These are phyloP conservation scores for Samia ricini DNA, from an alignment of 1,140 invertebrate genomes.

Conservation along the genomic window DNA sequence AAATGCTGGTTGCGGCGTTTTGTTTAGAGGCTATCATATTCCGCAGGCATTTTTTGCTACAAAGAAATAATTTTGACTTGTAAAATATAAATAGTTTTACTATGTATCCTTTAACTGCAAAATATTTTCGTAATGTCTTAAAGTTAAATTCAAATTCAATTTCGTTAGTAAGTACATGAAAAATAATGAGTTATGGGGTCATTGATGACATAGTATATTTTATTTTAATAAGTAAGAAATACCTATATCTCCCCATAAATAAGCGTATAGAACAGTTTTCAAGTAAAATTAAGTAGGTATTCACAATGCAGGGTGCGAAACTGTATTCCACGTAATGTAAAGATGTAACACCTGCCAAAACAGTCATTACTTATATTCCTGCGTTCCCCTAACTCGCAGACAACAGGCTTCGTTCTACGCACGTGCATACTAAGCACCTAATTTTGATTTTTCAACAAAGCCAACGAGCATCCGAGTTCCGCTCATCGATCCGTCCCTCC, in stretches of 20 bases:
- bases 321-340: background rate
- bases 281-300: too few species aligned
- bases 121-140: background rate
- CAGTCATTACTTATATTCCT: slow-evolving; percentile 22
- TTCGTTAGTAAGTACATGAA: too few species aligned
- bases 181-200: too few species aligned
- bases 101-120: background rate
- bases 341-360: slow-evolving; percentile 12
- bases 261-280: too few species aligned
- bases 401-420: slow-evolving; percentile 35
- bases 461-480: slow-evolving; percentile 55
- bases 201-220: too few species aligned
- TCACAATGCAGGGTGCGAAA: too few species aligned
- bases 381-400: slow-evolving; percentile 31
- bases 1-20: slow-evolving; percentile 32
- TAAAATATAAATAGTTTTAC: slow-evolving; percentile 5
- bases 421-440: slow-evolving; percentile 67
- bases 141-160: too few species aligned
- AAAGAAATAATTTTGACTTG: slow-evolving; percentile 6
- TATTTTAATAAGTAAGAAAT: too few species aligned
- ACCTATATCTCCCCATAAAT: too few species aligned
- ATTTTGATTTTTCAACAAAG: slow-evolving; percentile 72
- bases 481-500: slow-evolving; percentile 61
- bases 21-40: slow-evolving; percentile 22
- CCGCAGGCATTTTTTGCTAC: slow-evolving; percentile 14